phyloP scores from a whole-genome alignment of 2,888 invertebrate species.

The Scaptomyza tumidula region DNA sequence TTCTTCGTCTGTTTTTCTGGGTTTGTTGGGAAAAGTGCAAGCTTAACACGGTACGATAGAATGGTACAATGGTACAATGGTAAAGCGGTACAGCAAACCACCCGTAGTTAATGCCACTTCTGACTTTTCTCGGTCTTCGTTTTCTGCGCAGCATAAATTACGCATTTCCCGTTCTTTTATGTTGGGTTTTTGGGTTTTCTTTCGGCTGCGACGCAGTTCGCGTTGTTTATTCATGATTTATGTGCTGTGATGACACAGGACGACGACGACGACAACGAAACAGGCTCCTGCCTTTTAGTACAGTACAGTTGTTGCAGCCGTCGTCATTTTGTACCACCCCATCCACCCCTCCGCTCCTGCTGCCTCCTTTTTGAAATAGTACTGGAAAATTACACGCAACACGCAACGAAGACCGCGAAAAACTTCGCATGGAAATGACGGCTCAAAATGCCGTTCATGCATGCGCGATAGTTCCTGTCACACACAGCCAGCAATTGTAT shows the following conservation, averaged over 20 bases:
- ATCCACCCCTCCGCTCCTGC: slow-evolving; percentile 75
- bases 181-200: slow-evolving; percentile 5
- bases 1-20: slow-evolving; percentile 4
- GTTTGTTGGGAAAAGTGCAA: slow-evolving; percentile 60
- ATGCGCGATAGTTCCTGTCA: slow-evolving; percentile 66
- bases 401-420: slow-evolving; percentile 67
- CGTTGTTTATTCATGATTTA: slow-evolving; percentile 76
- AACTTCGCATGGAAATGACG: slow-evolving; percentile 71
- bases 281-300: slow-evolving; percentile 15
- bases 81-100: slow-evolving; percentile 50
- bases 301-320: slow-evolving; percentile 49
- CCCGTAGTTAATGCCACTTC: slow-evolving; percentile 38
- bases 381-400: slow-evolving; percentile 74
- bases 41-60: slow-evolving; percentile 44
- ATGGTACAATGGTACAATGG: slow-evolving; percentile 15
- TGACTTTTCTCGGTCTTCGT: slow-evolving; percentile 22
- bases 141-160: slow-evolving; percentile 78
- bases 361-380: not conserved
- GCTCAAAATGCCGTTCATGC: slow-evolving; percentile 70
- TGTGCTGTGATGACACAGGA: slow-evolving; percentile 76
- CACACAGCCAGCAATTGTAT: slow-evolving; percentile 24
- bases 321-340: not conserved
- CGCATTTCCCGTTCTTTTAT: slow-evolving; percentile 63
- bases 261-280: slow-evolving; percentile 27
- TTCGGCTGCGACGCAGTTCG: slow-evolving; percentile 70